These are phyloP conservation scores for Nephrocerus scutellatus DNA, from an alignment of 2,888 invertebrate species.

Conservation along the genomic window DNA sequence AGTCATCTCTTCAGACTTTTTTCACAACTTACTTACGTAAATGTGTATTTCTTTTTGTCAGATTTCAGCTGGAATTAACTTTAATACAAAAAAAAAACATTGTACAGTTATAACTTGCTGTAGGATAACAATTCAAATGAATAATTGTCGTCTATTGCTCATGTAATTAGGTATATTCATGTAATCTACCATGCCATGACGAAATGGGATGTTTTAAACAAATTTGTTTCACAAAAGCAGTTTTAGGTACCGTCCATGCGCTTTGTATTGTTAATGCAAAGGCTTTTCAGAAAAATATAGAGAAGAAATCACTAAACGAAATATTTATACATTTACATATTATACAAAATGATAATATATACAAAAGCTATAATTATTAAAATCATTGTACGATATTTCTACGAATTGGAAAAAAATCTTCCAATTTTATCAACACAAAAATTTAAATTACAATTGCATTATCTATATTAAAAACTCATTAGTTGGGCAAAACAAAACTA, in stretches of 20 bases:
- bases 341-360: constrained; percentile 5
- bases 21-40: too few relatives aligned
- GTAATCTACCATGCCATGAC: too few relatives aligned
- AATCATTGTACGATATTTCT: constrained; percentile 25
- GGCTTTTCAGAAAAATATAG: constrained; percentile 17
- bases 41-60: too few relatives aligned
- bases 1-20: too few relatives aligned
- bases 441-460: too few relatives aligned
- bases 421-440: too few relatives aligned
- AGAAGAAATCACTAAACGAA: constrained; percentile 12
- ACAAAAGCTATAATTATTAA: constrained; percentile 1
- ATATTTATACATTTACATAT: constrained; percentile 11
- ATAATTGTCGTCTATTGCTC: too few relatives aligned
- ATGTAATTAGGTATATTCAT: too few relatives aligned
- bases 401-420: constrained; percentile 24
- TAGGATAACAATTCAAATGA: too few relatives aligned
- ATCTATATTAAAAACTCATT: constrained; percentile 20
- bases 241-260: constrained; percentile 45
- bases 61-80: too few relatives aligned
- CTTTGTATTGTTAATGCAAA: constrained; percentile 33
- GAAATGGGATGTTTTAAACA: constrained; percentile 15
- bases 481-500: constrained; percentile 21
- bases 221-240: constrained; percentile 23
- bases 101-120: too few relatives aligned
- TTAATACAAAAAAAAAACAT: too few relatives aligned